Evolutionary conservation across 1,140 invertebrate genomes (phyloP), one percentile per base, ranked within the genome.

Genomic region (Drosophila sucinea): DNA sequence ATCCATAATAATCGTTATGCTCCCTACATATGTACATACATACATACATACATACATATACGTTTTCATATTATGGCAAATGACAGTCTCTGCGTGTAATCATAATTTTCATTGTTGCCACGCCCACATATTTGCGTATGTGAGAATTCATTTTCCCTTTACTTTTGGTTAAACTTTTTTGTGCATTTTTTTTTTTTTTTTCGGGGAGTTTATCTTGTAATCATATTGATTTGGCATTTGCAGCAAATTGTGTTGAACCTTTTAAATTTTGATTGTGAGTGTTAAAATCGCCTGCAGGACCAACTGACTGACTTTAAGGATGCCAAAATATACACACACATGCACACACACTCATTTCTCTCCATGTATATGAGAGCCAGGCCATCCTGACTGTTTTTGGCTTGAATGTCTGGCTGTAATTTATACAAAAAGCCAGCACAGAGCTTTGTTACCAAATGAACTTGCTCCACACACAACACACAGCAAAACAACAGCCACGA

Each of bases 1-100:
- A 51, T 70, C 60, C 74, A 82, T 78, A 82, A 82, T 78, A 82
- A 77, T 73, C 70, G 73, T 78, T 80, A 72, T 79, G 69, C 63
- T 77, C 47, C 73, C 73, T 23, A 23, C 17, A 23, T 47, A 47
- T 23, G 7, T 23, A 47, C 23, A 8, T n/a, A 27, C 17, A 23
- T n/a, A 47, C 23, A 8, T n/a, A 27, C 17, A 23, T n/a, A 10
- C 10, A 25, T 5, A 27, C 4, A 51, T 51, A 7, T 27, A 51
- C 44, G 23, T 25, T 51, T 51, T 51, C 44, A 80, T 84, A 76
- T 73, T 77, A 72, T 73, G 73, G 80, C 62, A 70, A 79, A 79
- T 72, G 72, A 72, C 68, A 72, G 68, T 71, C 67, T 70, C 67
- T 81, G 77, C 77, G 73, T 79, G 62, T 81, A 73, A 80, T 79